These are phyloP conservation scores for Megaceryle torquata DNA, from an alignment of 2,113 vertebrate genomes.

Conservation along the genomic window DNA sequence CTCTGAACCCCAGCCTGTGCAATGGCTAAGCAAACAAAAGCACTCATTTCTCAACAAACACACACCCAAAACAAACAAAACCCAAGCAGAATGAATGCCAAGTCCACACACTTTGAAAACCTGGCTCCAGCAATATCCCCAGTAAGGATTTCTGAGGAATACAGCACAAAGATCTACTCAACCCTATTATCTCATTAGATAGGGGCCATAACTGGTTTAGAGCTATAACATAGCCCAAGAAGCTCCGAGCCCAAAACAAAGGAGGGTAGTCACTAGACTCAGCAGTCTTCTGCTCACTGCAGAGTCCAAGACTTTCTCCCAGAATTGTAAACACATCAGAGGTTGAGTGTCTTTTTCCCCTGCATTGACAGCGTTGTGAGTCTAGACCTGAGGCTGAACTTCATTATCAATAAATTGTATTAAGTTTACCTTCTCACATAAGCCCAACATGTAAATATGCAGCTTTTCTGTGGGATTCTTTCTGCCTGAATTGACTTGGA, in stretches of 20 bases:
- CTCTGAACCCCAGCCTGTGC: neutral
- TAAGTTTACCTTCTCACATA: neutral
- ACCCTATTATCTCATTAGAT: neutral
- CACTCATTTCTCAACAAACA: rapidly evolving
- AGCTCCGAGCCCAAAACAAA: neutral
- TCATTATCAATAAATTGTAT: neutral
- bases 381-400: neutral
- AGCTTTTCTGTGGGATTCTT: neutral
- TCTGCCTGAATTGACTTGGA: neutral
- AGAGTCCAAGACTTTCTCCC: neutral
- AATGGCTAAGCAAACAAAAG: neutral
- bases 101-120: rapidly evolving
- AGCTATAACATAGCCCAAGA: neutral
- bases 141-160: neutral
- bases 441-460: neutral
- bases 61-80: too few relatives aligned
- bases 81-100: neutral
- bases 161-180: neutral
- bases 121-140: neutral
- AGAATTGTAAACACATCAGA: neutral
- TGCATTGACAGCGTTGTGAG: neutral
- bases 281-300: neutral
- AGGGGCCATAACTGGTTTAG: neutral
- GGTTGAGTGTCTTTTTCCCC: neutral
- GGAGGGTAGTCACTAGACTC: too few relatives aligned